Evolutionary conservation across 1,140 invertebrate species (phyloP), one percentile per base, ranked within the genome.

Genomic region (Cydia fagiglandana): DNA sequence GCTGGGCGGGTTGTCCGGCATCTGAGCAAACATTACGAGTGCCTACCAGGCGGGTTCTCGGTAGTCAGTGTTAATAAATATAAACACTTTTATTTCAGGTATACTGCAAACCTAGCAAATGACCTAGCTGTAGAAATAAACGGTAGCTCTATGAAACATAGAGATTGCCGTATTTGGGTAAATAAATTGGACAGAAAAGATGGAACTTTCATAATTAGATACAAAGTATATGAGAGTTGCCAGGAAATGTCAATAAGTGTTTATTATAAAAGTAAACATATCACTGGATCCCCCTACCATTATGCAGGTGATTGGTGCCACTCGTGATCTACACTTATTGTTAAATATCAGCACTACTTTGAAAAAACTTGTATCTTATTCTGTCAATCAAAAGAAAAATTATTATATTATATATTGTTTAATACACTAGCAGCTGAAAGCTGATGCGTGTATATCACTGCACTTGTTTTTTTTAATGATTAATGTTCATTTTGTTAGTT

Each of bases 171-270:
- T 80, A 88, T 96, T 78, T 96, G 96, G 95, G 92, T 94, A 0
- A 96, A 98, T 91, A 93, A 96, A 73, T 93, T 99, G 41, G 95
- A 99, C 86, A 94, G 96, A 77, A 96, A 96, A 84, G 97, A 99
- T 95, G 97, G 97, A 2, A 95, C 95, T 47, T 97, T 96, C 86
- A 97, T 99, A 84, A 94, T 98, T 4, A 94, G 98, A 73, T 98
- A 98, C 85, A 97, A 96, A 90, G 81, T 97, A 12, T 96, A 96
- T 87, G 95, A 97, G 84, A 95, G 95, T 47, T 97, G 97, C 85
- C 90, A 93, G 50, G 94, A 96, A 86, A 88, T 98, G 17, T 88
- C 94, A 78, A 96, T 99, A 77, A 93, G 92, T 81, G 85, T 98
- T 15, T 95, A 94, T 83, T 96, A 96, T 83, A 95, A 96, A 79